A percentile compares a stretch with the other conserved stretches of the same genome.
These are phyloP conservation scores for Ectemnius lituratus DNA, from an alignment of 2,888 invertebrate species.

Conservation along the genomic window DNA sequence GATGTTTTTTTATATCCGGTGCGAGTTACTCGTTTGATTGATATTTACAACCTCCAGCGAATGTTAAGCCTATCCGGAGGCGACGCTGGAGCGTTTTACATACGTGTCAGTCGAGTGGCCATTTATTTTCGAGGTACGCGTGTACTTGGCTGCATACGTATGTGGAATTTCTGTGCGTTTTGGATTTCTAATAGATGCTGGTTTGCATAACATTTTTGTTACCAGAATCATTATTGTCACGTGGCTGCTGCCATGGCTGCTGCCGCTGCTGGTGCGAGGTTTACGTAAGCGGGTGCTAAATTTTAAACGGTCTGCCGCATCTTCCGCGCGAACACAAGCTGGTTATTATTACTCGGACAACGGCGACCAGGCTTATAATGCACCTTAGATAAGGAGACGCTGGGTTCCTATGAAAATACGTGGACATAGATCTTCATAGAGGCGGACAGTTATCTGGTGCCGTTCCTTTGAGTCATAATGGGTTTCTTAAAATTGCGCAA, in stretches of 20 bases:
- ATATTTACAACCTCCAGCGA: background rate
- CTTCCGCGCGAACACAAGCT: background rate
- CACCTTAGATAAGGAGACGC: background rate
- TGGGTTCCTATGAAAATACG: no score
- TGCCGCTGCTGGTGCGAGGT: constrained; percentile 8
- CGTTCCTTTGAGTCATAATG: background rate
- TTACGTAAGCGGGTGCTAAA: constrained; percentile 44
- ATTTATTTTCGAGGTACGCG: background rate
- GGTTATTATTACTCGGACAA: no score
- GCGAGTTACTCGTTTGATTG: no score
- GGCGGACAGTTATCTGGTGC: background rate
- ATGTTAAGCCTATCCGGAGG: background rate
- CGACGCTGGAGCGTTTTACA: no score
- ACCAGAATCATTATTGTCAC: constrained; percentile 52
- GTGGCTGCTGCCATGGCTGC: constrained; percentile 13
- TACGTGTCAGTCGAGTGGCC: no score
- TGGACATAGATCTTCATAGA: background rate
- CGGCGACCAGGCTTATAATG: background rate
- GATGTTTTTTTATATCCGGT: no score
- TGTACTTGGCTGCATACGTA: background rate
- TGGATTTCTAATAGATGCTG: constrained; percentile 25
- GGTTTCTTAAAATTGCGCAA: background rate
- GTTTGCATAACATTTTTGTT: constrained; percentile 47
- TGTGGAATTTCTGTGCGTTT: constrained; percentile 36
- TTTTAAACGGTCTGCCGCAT: constrained; percentile 6